These are phyloP conservation scores for Dermatemys mawii DNA, from an alignment of 2,113 vertebrate genomes.

Conservation along the genomic window DNA sequence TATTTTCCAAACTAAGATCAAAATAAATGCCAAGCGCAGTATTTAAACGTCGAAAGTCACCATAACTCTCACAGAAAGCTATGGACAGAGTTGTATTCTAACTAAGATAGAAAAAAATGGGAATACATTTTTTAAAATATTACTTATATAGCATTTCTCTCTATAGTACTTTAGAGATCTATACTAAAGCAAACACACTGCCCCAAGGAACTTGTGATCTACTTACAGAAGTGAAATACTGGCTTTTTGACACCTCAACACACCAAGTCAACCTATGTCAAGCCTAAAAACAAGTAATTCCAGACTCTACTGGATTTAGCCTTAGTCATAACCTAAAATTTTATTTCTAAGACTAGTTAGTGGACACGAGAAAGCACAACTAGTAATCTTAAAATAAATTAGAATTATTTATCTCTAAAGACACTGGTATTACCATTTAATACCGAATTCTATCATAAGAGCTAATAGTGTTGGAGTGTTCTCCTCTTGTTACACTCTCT, in stretches of 20 bases:
- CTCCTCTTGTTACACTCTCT: not conserved
- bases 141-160: not conserved
- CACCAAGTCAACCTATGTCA: not conserved
- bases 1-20: not conserved
- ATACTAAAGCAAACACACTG: not conserved
- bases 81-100: not conserved
- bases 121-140: not conserved
- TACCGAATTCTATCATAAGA: not conserved
- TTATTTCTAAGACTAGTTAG: slow-evolving; percentile 8
- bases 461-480: not conserved
- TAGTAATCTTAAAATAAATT: slow-evolving; percentile 1
- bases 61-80: not conserved
- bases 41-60: not conserved
- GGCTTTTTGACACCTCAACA: not conserved
- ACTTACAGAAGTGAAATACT: not conserved
- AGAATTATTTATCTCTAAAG: not conserved
- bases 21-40: not conserved
- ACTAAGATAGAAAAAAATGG: not conserved
- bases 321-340: not conserved
- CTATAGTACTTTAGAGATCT: not conserved
- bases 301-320: not conserved
- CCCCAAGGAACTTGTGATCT: not conserved
- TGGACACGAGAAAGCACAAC: not conserved
- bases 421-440: slow-evolving; percentile 14
- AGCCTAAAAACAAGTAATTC: not conserved